Evolutionary conservation across 2,113 vertebrate species (phyloP), one percentile per base, ranked within the genome.

Genomic region (Vidua macroura): DNA sequence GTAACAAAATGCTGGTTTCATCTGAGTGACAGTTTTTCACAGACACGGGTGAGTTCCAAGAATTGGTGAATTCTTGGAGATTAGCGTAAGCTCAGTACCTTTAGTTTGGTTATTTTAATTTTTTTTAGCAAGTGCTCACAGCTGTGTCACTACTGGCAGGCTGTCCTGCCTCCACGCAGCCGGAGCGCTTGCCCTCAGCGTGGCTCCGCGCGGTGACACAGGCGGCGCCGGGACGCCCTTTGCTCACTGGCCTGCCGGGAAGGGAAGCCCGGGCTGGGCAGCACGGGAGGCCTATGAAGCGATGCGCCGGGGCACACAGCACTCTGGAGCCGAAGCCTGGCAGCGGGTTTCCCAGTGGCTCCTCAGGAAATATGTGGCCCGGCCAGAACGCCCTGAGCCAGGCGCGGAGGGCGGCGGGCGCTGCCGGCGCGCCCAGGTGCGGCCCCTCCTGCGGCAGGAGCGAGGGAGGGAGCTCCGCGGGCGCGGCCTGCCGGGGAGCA

Each of bases 351-450:
- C 14, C 25, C 62, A 17, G 67, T 0, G 28, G 5, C 64, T 41
- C 23, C 74, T 6, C 30, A 0, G 28, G 85, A 91, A 52, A 39
- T 41, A 92, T 67, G 96, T 33, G 6, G 95, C 80, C 60, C 52
- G 82, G 89, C 92, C 52, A 49, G 89, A 69, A 15, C 44, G 37
- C 82, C 95, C 91, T 2, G 70, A 90, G 79, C 31, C n/a, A n/a
- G 73, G n/a, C 37, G 43, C 35, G 39, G 56, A 51, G 51, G n/a
- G 28, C 20, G 53, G 14, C 31, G 5, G 27, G 51, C 48, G 37
- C n/a, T 37, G 5, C 44, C 88, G 51, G 66, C 78, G 84, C 90
- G 84, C 86, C 86, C 83, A 93, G 94, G 92, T 93, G 92, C 85
- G 41, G 88, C 62, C 67, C 52, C 60, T 69, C 25, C 35, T 3